phyloP scores from a whole-genome alignment of 2,797 vertebrate genomes.

The Ctenopoma kingsleyae region DNA sequence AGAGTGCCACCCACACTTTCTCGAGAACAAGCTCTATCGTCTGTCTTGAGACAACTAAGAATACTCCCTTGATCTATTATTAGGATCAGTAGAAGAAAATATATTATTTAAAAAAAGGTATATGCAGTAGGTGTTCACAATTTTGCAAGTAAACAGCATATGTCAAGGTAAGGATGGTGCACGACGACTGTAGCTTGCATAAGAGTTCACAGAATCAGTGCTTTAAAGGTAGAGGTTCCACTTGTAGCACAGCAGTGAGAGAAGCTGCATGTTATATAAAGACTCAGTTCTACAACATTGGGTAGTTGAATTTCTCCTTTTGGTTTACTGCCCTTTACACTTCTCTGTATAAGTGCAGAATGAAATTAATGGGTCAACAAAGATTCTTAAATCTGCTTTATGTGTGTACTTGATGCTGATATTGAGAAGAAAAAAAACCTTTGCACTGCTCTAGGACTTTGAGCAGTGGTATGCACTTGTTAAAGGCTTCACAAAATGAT shows the following conservation, averaged over 20 bases:
- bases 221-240: conserved; percentile 27
- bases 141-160: conserved; percentile 30
- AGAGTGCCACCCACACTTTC: conserved; percentile 43
- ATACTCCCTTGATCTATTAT: conserved; percentile 60
- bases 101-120: conserved; percentile 13
- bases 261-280: conserved; percentile 33
- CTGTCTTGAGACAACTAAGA: conserved; percentile 57
- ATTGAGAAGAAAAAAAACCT: background rate
- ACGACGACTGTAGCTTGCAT: conserved; percentile 34
- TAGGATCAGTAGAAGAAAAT: conserved; percentile 37
- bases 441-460: background rate
- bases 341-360: background rate
- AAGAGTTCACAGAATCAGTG: conserved; percentile 19
- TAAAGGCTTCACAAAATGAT: background rate
- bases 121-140: background rate
- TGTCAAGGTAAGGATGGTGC: conserved; percentile 35
- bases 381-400: background rate
- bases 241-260: conserved; percentile 46
- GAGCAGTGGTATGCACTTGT: background rate
- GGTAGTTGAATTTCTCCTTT: background rate
- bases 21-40: conserved; percentile 35
- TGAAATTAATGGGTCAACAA: background rate
- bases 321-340: conserved; percentile 19
- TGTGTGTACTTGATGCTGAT: background rate
- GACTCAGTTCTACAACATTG: background rate